A percentile compares a stretch with the other conserved stretches of the same genome.
Evolutionary conservation across 2,888 invertebrate genomes (phyloP).

Genomic region (Oscheius sp.): DNA sequence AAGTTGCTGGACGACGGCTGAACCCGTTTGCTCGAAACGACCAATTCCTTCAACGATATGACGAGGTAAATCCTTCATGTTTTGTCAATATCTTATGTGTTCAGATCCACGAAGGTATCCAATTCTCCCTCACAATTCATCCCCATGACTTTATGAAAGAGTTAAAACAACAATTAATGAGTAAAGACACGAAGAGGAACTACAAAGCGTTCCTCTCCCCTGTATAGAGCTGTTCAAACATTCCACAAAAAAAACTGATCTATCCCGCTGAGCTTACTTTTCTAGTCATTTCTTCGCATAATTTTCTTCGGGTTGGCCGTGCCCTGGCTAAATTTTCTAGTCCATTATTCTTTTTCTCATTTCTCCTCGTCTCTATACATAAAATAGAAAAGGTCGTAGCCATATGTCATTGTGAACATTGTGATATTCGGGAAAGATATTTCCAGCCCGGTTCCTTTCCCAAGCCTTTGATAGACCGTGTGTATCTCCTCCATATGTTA

Average conservation of each 20-base stretch:
- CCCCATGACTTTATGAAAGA: constrained; percentile 32
- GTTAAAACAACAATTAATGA: constrained; percentile 15
- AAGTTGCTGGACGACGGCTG: constrained; percentile 22
- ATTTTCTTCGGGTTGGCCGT: constrained; percentile 9
- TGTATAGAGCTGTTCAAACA: background rate
- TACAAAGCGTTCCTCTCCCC: constrained; percentile 18
- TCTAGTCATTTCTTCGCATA: background rate
- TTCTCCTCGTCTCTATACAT: constrained; percentile 1
- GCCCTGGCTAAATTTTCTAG: background rate
- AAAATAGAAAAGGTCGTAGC: background rate
- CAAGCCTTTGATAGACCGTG: no score
- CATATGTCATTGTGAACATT: background rate
- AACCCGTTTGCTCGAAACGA: constrained; percentile 33
- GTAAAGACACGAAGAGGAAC: background rate
- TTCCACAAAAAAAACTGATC: background rate
- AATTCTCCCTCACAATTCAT: constrained; percentile 29
- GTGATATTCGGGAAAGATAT: background rate
- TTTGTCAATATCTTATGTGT: background rate
- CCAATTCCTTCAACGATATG: constrained; percentile 15
- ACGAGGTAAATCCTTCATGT: constrained; percentile 14
- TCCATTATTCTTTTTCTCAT: background rate
- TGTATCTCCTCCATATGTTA: background rate
- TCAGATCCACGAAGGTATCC: constrained; percentile 21
- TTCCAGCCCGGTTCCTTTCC: background rate
- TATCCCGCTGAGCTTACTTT: background rate